phyloP scores from a whole-genome alignment of 2,113 vertebrate species.

The Bujurquina vittata region DNA sequence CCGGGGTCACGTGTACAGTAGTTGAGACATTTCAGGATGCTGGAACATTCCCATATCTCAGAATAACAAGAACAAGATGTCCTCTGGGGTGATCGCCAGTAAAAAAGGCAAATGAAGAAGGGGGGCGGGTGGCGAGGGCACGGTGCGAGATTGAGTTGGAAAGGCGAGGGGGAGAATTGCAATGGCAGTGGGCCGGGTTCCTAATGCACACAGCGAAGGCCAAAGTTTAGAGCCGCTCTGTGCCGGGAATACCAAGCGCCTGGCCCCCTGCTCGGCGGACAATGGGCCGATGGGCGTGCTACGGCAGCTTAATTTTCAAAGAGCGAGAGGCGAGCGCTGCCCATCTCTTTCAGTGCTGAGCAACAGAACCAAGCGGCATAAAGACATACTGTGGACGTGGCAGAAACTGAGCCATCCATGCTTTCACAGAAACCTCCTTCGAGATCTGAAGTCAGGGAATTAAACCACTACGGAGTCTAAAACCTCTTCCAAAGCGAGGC shows the following conservation, averaged over 20 bases:
- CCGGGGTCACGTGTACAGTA: conserved; percentile 39
- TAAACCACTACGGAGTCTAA: background rate
- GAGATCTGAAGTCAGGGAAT: background rate
- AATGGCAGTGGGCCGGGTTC: conserved; percentile 72
- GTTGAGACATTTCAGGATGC: conserved; percentile 41
- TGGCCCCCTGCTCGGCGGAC: conserved; percentile 58
- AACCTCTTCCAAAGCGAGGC: background rate
- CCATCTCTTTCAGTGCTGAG: conserved; percentile 70
- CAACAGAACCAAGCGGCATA: conserved; percentile 60
- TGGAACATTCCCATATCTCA: conserved; percentile 38
- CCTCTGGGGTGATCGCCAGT: conserved; percentile 32
- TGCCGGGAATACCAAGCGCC: conserved; percentile 81
- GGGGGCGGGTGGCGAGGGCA: conserved; percentile 33
- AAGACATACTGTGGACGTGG: conserved; percentile 75
- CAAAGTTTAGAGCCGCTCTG: conserved; percentile 76
- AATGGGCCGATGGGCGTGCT: conserved; percentile 73
- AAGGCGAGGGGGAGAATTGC: conserved; percentile 70
- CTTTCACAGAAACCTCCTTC: conserved; percentile 29
- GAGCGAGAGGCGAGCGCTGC: conserved; percentile 66
- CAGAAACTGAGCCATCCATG: conserved; percentile 64
- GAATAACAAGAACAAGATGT: conserved; percentile 62
- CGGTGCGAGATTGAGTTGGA: conserved; percentile 69
- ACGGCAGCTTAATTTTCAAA: conserved; percentile 75
- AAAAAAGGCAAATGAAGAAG: conserved; percentile 32
- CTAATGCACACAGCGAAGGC: conserved; percentile 75